Percentiles rank a stretch among this genome's conserved stretches.
These are phyloP conservation scores for Crypturellus tataupa DNA, from an alignment of 2,797 vertebrate species.

Conservation along the genomic window DNA sequence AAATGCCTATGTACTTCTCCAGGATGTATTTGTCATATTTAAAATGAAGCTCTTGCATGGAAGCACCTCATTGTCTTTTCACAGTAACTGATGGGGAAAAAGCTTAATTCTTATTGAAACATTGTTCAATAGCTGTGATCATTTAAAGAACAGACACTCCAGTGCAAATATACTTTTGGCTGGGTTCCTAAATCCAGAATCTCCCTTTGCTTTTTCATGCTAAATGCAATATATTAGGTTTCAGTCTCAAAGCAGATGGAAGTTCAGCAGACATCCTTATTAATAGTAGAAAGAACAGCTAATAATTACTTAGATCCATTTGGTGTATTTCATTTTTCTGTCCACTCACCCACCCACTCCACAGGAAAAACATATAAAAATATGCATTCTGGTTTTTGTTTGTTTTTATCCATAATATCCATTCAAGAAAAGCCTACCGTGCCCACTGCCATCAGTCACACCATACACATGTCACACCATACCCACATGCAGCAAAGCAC, in stretches of 20 bases:
- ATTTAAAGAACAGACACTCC: background rate
- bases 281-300: slow-evolving; percentile 53
- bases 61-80: slow-evolving; percentile 34
- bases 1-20: background rate
- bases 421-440: background rate
- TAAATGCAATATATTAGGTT: background rate
- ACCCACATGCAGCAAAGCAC: background rate
- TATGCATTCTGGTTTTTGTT: fast-evolving
- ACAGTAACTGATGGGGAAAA: background rate
- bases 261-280: slow-evolving; percentile 18
- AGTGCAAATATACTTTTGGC: slow-evolving; percentile 22
- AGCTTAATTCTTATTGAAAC: slow-evolving; percentile 21
- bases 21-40: background rate
- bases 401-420: background rate
- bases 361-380: background rate
- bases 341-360: background rate
- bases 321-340: background rate
- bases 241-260: slow-evolving; percentile 18
- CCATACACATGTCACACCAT: background rate
- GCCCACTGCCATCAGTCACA: background rate
- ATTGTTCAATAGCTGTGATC: background rate
- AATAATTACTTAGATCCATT: background rate
- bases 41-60: slow-evolving; percentile 13
- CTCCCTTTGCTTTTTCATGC: background rate
- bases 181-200: slow-evolving; percentile 30